Conservation (phyloP, 2,113 vertebrate species). For the Antigone vipio region DNA sequence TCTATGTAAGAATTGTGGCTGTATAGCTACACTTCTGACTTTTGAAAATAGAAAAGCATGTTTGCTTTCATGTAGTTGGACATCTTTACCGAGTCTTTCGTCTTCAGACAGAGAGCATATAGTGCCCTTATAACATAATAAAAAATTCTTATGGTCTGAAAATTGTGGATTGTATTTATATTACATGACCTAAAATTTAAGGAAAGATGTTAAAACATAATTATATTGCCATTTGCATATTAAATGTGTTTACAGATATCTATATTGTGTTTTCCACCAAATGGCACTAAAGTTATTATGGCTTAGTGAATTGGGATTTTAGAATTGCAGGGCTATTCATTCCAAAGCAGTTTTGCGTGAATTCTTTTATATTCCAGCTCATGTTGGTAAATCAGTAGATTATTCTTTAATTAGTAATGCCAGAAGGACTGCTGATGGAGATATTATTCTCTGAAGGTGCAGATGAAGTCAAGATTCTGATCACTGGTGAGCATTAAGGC, state of each 20-base stretch:
- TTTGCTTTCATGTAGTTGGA: not conserved
- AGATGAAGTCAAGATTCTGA: not conserved
- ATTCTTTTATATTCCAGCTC: not conserved
- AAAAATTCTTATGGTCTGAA: not conserved
- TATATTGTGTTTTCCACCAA: conserved; percentile 39
- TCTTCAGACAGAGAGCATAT: not conserved
- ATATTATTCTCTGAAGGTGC: not conserved
- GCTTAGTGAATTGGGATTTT: conserved; percentile 50
- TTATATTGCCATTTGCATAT: conserved; percentile 23
- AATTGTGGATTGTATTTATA: not conserved
- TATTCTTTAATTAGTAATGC: conserved; percentile 42
- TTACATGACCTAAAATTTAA: conserved; percentile 1
- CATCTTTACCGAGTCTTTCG: not conserved
- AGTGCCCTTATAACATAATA: not conserved
- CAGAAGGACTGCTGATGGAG: conserved; percentile 22
- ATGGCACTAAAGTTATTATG: conserved; percentile 48
- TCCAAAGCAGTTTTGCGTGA: conserved; percentile 37
- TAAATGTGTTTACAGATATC: conserved; percentile 16
- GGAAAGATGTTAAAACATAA: not conserved
- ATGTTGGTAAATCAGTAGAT: conserved; percentile 8
- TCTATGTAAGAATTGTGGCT: not conserved
- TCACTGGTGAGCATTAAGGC: not conserved
- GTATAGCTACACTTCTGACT: not conserved
- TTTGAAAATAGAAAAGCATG: not conserved
- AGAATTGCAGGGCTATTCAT: conserved; percentile 56